Evolutionary conservation across 1,140 invertebrate genomes (phyloP).

Genomic region (Hirudo medicinalis): DNA sequence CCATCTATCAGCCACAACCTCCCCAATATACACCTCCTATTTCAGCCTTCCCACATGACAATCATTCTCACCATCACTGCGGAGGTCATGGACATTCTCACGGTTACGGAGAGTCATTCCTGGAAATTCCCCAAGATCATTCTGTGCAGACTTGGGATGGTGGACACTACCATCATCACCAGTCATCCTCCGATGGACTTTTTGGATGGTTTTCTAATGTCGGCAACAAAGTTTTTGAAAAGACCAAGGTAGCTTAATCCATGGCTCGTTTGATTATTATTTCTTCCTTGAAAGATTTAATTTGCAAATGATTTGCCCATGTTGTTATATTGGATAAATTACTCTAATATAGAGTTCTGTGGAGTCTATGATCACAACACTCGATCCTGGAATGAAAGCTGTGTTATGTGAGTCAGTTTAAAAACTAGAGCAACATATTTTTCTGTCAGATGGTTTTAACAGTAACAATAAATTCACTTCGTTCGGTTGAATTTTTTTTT

Average conservation of each 20-base stretch:
- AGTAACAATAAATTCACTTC: not conserved
- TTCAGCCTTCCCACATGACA: not conserved
- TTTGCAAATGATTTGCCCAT: not conserved
- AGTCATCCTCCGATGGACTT: constrained; percentile 27
- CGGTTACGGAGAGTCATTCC: not conserved
- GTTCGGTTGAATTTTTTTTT: constrained; percentile 29
- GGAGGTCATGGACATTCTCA: not conserved
- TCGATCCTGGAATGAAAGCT: constrained; percentile 79
- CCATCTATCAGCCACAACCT: constrained; percentile 3
- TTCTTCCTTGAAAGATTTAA: not conserved
- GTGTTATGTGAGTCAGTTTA: constrained; percentile 55
- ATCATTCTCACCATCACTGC: constrained; percentile 5
- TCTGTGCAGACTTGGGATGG: constrained; percentile 13
- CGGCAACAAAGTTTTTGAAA: constrained; percentile 56
- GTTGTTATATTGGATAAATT: constrained; percentile 9
- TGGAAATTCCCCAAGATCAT: constrained; percentile 17
- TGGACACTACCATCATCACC: not conserved
- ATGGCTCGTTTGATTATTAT: not conserved
- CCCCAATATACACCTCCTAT: not conserved
- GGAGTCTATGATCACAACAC: constrained; percentile 69
- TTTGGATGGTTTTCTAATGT: constrained; percentile 45
- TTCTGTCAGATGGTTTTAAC: not conserved
- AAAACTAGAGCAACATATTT: constrained; percentile 1
- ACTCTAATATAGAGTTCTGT: constrained; percentile 50
- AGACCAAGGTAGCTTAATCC: constrained; percentile 55